Percentiles rank a stretch among this genome's conserved stretches.
These are phyloP conservation scores for Netelia virgata DNA, from an alignment of 2,888 invertebrate genomes.

Conservation along the genomic window DNA sequence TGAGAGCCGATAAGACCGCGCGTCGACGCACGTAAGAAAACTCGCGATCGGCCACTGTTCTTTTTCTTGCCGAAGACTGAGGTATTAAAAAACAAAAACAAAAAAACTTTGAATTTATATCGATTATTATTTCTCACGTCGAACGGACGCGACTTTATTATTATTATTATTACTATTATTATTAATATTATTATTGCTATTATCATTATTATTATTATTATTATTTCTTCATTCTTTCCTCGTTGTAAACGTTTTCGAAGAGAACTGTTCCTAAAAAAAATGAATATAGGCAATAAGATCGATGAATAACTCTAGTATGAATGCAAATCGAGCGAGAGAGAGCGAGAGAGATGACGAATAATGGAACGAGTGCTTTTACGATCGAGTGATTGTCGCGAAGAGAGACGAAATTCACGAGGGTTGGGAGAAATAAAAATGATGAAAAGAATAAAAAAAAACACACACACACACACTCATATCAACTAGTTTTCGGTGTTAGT, in stretches of 20 bases:
- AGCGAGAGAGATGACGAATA: constrained; percentile 41
- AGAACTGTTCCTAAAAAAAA: constrained; percentile 84
- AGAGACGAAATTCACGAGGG: constrained; percentile 53
- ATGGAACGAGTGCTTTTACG: constrained; percentile 70
- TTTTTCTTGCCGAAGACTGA: constrained; percentile 82
- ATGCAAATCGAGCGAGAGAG: constrained; percentile 64
- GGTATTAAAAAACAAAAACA: constrained; percentile 74
- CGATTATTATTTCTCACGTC: constrained; percentile 65
- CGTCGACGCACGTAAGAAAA: constrained; percentile 25
- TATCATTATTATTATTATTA: constrained; percentile 50
- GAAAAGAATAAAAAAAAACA: constrained; percentile 52
- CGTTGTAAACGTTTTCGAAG: constrained; percentile 82
- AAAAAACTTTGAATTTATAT: constrained; percentile 52
- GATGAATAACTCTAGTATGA: constrained; percentile 62
- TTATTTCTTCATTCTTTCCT: constrained; percentile 71
- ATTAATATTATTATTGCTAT: constrained; percentile 58
- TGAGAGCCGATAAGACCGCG: constrained; percentile 55
- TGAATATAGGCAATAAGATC: constrained; percentile 83
- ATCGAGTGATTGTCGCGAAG: constrained; percentile 64
- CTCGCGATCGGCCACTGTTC: constrained; percentile 66
- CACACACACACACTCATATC: constrained; percentile 83
- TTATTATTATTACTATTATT: constrained; percentile 43
- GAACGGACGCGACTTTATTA: constrained; percentile 49
- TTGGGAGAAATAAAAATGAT: constrained; percentile 28
- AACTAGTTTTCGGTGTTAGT: constrained; percentile 85